Evolutionary conservation across 2,113 vertebrate species (phyloP).

Genomic region (Hemicordylus capensis): DNA sequence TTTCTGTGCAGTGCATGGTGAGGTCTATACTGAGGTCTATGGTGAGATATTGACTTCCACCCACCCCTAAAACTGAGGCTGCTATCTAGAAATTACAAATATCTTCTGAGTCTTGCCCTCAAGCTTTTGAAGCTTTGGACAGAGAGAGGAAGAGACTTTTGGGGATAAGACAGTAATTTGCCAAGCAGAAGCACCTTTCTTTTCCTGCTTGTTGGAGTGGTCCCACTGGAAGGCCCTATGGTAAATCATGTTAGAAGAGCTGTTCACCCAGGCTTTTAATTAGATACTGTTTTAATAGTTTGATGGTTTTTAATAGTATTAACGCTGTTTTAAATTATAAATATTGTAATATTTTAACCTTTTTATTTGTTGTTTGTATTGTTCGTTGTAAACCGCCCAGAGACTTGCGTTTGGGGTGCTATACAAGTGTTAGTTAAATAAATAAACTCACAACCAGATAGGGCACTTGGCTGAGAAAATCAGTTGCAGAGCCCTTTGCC

Average conservation of each 20-base stretch:
- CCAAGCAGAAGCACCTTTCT: not conserved
- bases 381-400: too few relatives aligned
- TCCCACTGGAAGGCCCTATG: not conserved
- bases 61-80: not conserved
- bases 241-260: too few relatives aligned
- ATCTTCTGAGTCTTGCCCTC: not conserved
- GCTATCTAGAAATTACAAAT: too few relatives aligned
- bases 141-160: not conserved
- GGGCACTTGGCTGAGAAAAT: not conserved
- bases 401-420: too few relatives aligned
- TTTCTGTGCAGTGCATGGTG: not conserved
- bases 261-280: too few relatives aligned
- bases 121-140: not conserved
- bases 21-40: too few relatives aligned
- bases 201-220: not conserved
- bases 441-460: not conserved
- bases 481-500: too few relatives aligned
- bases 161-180: not conserved
- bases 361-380: too few relatives aligned
- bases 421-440: not conserved
- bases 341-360: too few relatives aligned
- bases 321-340: too few relatives aligned
- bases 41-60: not conserved
- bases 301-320: too few relatives aligned
- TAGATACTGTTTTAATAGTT: too few relatives aligned